phyloP scores from a whole-genome alignment of 2,113 vertebrate genomes.

The Phoenicopterus ruber region DNA sequence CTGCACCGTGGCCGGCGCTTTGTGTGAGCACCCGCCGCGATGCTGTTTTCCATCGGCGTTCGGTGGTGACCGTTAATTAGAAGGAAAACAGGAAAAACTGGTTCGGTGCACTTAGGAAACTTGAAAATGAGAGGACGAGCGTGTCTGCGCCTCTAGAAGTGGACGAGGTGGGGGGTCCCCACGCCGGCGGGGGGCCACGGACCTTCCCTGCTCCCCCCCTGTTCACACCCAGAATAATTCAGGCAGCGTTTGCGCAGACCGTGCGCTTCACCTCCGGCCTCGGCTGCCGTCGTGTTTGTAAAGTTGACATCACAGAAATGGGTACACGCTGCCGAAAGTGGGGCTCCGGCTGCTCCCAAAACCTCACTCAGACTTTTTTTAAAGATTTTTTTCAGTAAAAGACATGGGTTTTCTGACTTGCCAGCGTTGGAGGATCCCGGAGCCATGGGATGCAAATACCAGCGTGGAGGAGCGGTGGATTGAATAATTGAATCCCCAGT shows the following conservation, averaged over 20 bases:
- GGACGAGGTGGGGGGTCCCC: not conserved
- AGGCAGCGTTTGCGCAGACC: not conserved
- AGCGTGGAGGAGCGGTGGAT: fast-evolving
- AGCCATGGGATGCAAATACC: fast-evolving
- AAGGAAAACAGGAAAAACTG: constrained; percentile 60
- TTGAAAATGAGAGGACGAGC: not conserved
- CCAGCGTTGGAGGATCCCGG: not conserved
- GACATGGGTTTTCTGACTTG: not conserved
- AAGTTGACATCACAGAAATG: not conserved
- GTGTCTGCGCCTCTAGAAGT: not conserved
- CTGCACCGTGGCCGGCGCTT: fast-evolving
- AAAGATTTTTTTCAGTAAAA: not conserved
- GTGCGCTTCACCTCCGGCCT: not conserved
- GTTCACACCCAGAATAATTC: fast-evolving
- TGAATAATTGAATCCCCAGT: not conserved
- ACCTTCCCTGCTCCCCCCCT: not conserved
- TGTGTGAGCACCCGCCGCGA: not conserved
- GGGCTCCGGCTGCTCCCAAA: not conserved
- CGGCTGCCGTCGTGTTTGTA: fast-evolving
- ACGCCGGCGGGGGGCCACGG: not conserved
- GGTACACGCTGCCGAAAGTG: not conserved
- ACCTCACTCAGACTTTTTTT: not conserved
- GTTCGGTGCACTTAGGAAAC: constrained; percentile 48
- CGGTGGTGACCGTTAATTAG: not conserved
- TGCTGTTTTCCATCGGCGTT: not conserved